phyloP scores from a whole-genome alignment of 2,797 vertebrate genomes.

The Tamandua tetradactyla region DNA sequence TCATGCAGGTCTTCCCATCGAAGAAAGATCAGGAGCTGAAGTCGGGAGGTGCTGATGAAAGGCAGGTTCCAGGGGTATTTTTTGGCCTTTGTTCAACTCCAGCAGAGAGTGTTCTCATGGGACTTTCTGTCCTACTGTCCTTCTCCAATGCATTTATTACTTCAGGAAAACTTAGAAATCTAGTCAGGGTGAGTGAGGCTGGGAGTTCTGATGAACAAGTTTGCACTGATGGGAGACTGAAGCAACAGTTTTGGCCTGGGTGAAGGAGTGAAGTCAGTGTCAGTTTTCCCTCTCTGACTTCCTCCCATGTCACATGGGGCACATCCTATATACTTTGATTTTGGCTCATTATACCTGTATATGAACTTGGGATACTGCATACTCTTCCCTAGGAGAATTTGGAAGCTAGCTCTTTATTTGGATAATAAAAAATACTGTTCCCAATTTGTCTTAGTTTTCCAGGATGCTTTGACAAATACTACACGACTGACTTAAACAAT shows the following conservation, averaged over 20 bases:
- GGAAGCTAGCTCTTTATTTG: background rate
- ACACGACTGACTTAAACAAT: no score
- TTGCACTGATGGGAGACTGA: background rate
- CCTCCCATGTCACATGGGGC: background rate
- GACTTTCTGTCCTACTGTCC: background rate
- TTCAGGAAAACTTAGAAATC: background rate
- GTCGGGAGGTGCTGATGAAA: background rate
- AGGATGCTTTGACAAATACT: no score
- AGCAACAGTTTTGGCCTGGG: background rate
- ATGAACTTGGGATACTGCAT: background rate
- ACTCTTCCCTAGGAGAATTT: background rate
- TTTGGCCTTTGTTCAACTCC: background rate
- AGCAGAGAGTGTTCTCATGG: background rate
- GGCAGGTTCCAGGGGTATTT: background rate
- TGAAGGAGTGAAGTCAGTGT: fast-evolving
- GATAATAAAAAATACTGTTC: background rate
- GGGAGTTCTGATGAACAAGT: background rate
- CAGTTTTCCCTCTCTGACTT: background rate
- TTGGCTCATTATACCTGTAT: background rate
- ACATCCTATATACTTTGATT: background rate
- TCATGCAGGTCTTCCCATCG: background rate
- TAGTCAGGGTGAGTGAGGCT: background rate
- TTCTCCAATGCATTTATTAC: background rate
- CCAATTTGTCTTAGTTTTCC: no score
- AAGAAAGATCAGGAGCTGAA: background rate